Percentiles rank a stretch among this genome's conserved stretches.
phyloP scores from a whole-genome alignment of 2,888 invertebrate genomes.

The Sarcophaga rosellei region DNA sequence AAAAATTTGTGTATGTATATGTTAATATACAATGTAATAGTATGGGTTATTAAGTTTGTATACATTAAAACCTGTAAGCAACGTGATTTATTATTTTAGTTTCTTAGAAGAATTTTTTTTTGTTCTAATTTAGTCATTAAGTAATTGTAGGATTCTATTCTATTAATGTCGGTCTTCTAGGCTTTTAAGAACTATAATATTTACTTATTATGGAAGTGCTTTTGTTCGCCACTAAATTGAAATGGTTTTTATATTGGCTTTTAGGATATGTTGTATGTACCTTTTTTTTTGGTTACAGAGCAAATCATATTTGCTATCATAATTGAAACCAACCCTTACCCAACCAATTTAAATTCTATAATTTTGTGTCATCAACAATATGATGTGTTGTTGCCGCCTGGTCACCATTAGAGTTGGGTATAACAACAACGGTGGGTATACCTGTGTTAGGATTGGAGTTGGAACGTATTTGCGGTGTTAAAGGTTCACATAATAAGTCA shows the following conservation, averaged over 20 bases:
- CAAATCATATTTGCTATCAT: conserved; percentile 53
- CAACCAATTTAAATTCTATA: conserved; percentile 74
- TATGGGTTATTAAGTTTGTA: not conserved
- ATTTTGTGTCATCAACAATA: conserved; percentile 78
- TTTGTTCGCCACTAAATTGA: conserved; percentile 21
- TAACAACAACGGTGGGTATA: conserved; percentile 77
- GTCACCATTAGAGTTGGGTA: conserved; percentile 76
- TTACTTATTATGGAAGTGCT: not conserved
- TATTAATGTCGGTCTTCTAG: not conserved
- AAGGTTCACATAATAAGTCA: conserved; percentile 73
- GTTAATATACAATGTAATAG: conserved; percentile 1
- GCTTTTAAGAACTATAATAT: no score
- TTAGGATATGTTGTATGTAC: conserved; percentile 44
- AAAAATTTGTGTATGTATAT: not conserved
- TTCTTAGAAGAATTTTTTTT: not conserved
- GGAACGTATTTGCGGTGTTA: conserved; percentile 66
- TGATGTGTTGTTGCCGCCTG: conserved; percentile 73
- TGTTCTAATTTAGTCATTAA: not conserved
- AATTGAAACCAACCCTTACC: conserved; percentile 70
- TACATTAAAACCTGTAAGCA: not conserved
- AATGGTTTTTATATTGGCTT: conserved; percentile 16
- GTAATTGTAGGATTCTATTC: not conserved
- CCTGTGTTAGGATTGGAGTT: conserved; percentile 53
- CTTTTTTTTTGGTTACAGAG: not conserved
- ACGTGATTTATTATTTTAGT: not conserved